These are phyloP conservation scores for Centropus unirufus DNA, from an alignment of 2,113 vertebrate species.

Conservation along the genomic window DNA sequence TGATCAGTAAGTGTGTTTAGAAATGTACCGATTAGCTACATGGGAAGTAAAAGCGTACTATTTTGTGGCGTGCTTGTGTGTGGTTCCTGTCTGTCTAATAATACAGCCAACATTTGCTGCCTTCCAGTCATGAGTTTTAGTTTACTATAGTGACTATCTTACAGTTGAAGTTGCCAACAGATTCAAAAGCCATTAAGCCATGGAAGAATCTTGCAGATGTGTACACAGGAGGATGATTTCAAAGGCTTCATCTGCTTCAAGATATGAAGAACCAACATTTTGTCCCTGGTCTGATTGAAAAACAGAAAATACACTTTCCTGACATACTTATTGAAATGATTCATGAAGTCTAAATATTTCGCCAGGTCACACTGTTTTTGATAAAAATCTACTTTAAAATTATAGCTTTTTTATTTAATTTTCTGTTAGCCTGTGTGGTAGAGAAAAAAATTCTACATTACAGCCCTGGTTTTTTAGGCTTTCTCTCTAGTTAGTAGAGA, in stretches of 20 bases:
- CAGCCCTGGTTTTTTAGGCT: neutral
- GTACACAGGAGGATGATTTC: neutral
- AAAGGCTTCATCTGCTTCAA: neutral
- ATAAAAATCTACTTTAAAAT: neutral
- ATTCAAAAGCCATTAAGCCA: neutral
- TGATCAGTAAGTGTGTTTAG: neutral
- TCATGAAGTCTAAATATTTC: neutral
- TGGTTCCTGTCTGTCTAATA: neutral
- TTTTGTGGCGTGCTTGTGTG: rapidly evolving
- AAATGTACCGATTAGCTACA: neutral
- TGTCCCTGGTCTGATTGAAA: neutral
- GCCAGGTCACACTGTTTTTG: neutral
- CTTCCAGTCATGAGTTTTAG: neutral
- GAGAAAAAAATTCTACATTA: neutral
- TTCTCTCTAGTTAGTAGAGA: neutral
- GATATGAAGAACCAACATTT: neutral
- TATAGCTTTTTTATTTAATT: neutral
- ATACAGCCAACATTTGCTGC: neutral
- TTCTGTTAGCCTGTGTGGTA: neutral
- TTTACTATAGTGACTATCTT: neutral
- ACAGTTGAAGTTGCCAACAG: neutral
- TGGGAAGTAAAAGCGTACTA: neutral
- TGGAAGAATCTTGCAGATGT: neutral
- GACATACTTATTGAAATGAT: neutral
- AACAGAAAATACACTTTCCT: neutral